These are phyloP conservation scores for Microcebus lehilahytsara DNA, from an alignment of 2,113 vertebrate genomes.

Conservation along the genomic window DNA sequence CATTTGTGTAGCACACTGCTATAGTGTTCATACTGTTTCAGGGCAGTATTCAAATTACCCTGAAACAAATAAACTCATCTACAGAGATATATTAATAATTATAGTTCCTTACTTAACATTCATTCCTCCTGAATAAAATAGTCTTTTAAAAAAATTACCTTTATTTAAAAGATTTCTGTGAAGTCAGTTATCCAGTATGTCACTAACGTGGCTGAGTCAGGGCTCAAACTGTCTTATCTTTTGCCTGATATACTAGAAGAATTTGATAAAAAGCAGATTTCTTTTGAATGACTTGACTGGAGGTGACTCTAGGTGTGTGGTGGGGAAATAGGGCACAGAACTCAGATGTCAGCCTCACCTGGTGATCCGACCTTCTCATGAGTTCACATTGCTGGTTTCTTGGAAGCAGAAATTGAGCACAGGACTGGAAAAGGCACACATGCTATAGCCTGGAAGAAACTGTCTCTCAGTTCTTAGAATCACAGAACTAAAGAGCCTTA, in stretches of 20 bases:
- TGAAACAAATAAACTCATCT: not conserved
- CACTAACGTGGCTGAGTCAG: not conserved
- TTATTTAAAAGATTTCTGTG: not conserved
- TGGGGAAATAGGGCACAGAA: not conserved
- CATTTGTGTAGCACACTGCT: not conserved
- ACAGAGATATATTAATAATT: not conserved
- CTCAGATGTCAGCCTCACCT: not conserved
- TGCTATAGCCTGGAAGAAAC: not conserved
- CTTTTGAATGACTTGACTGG: not conserved
- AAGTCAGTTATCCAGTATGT: not conserved
- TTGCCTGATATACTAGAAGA: not conserved
- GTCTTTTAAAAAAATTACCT: not conserved
- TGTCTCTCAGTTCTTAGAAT: not conserved
- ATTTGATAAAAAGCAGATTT: not conserved
- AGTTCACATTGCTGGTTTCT: not conserved
- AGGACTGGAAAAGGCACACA: not conserved
- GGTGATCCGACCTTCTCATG: not conserved
- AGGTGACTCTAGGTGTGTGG: not conserved
- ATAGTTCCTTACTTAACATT: not conserved
- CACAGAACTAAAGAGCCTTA: not conserved
- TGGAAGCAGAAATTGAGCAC: not conserved
- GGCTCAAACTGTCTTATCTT: not conserved
- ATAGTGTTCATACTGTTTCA: no score
- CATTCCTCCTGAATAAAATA: conserved; percentile 4
- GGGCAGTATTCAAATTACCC: not conserved